A percentile compares a stretch with the other conserved stretches of the same genome.
These are phyloP conservation scores for Archivesica marissinica DNA, from an alignment of 1,140 invertebrate genomes.

Conservation along the genomic window DNA sequence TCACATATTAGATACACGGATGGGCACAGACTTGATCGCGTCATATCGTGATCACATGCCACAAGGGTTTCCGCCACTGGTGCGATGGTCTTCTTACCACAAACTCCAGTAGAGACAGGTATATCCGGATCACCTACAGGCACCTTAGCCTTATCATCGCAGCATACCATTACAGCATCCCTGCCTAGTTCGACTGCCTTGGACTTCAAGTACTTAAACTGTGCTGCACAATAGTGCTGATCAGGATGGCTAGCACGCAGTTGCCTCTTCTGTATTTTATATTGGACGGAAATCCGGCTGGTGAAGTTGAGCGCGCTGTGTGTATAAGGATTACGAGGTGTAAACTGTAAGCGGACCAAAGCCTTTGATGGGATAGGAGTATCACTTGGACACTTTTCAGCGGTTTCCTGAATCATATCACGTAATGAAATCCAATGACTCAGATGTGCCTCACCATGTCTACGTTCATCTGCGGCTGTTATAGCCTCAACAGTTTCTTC, in stretches of 20 bases:
- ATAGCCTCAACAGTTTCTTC: conserved; percentile 42
- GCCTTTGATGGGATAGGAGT: conserved; percentile 56
- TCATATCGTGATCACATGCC: conserved; percentile 52
- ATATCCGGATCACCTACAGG: conserved; percentile 54
- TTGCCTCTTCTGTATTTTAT: conserved; percentile 67
- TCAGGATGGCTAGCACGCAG: conserved; percentile 57
- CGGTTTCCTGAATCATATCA: conserved; percentile 54
- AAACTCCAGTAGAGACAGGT: conserved; percentile 52
- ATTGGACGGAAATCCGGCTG: conserved; percentile 51
- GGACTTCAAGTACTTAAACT: conserved; percentile 58
- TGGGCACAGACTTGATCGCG: conserved; percentile 5
- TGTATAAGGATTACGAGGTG: conserved; percentile 64
- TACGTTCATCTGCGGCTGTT: conserved; percentile 63
- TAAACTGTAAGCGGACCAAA: conserved; percentile 68
- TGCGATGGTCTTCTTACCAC: conserved; percentile 29
- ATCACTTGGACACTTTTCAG: conserved; percentile 34
- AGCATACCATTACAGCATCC: conserved; percentile 16
- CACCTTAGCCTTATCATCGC: conserved; percentile 68
- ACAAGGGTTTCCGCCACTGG: conserved; percentile 1
- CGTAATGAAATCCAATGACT: conserved; percentile 59
- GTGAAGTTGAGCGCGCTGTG: conserved; percentile 60
- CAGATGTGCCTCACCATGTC: conserved; percentile 59
- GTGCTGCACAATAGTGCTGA: conserved; percentile 64
- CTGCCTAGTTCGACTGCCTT: conserved; percentile 50
- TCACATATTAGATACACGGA: conserved; percentile 12